Evolutionary conservation across 2,113 vertebrate genomes (phyloP).

Genomic region (Rynchops niger): DNA sequence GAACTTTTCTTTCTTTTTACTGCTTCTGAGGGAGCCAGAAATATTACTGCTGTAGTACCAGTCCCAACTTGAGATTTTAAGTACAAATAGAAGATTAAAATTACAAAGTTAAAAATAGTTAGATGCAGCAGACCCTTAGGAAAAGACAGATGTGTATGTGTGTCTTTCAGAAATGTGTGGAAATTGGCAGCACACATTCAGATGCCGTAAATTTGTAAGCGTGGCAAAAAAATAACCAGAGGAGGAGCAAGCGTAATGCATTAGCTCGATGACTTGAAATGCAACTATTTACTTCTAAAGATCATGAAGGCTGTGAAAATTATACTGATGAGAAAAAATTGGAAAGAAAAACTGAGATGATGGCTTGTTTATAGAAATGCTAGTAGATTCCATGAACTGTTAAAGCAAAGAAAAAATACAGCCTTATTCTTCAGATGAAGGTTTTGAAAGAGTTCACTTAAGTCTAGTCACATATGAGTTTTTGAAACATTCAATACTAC

Average conservation of each 20-base stretch:
- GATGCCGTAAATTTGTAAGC: background rate
- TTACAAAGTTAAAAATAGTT: background rate
- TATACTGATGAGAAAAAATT: background rate
- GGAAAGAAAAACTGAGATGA: background rate
- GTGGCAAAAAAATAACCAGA: rapidly evolving
- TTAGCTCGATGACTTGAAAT: background rate
- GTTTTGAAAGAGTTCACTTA: background rate
- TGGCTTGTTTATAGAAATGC: background rate
- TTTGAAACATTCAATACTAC: background rate
- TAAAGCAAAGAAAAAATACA: background rate
- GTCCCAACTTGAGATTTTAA: background rate
- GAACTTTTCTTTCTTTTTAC: background rate
- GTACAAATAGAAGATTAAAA: background rate
- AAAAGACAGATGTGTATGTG: background rate
- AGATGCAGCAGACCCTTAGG: background rate
- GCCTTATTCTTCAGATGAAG: background rate
- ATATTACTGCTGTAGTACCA: background rate
- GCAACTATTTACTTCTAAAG: background rate
- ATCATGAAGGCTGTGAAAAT: background rate
- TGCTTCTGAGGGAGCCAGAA: background rate
- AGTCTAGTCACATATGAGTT: background rate
- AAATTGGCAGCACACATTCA: background rate
- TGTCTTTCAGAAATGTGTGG: background rate
- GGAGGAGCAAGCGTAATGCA: background rate
- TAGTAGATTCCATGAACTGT: background rate